A percentile compares a stretch with the other conserved stretches of the same genome.
Evolutionary conservation across 2,888 invertebrate species (phyloP).

Genomic region (Nasonovia ribisnigri): DNA sequence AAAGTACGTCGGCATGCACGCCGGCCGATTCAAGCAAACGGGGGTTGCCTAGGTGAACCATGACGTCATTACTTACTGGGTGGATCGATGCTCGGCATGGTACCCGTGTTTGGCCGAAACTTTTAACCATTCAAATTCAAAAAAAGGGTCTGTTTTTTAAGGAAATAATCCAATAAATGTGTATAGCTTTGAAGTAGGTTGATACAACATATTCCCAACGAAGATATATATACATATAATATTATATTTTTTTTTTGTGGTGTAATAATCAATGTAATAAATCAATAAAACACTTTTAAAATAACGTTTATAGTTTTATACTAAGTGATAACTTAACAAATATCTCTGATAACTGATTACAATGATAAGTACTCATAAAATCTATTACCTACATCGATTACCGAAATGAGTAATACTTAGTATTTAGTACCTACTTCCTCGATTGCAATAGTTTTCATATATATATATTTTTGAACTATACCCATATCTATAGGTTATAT

Average conservation of each 20-base stretch:
- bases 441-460: neutral
- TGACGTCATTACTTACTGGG: constrained; percentile 58
- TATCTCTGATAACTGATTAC: neutral
- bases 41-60: constrained; percentile 65
- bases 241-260: neutral
- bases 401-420: neutral
- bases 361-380: neutral
- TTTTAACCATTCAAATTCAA: constrained; percentile 16
- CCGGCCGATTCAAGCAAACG: constrained; percentile 40
- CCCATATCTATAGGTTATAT: neutral
- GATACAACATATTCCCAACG: neutral
- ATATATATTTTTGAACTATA: neutral
- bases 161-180: neutral
- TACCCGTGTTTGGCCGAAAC: constrained; percentile 16
- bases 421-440: too few species aligned
- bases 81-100: constrained; percentile 57
- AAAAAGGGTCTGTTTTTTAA: neutral
- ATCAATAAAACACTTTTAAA: neutral
- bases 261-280: neutral
- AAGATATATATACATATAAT: neutral
- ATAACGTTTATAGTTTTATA: neutral
- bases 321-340: neutral
- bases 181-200: neutral
- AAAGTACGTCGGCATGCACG: constrained; percentile 12
- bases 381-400: neutral